Evolutionary conservation across 2,888 invertebrate genomes (phyloP).

Genomic region (Morinoia aosen): DNA sequence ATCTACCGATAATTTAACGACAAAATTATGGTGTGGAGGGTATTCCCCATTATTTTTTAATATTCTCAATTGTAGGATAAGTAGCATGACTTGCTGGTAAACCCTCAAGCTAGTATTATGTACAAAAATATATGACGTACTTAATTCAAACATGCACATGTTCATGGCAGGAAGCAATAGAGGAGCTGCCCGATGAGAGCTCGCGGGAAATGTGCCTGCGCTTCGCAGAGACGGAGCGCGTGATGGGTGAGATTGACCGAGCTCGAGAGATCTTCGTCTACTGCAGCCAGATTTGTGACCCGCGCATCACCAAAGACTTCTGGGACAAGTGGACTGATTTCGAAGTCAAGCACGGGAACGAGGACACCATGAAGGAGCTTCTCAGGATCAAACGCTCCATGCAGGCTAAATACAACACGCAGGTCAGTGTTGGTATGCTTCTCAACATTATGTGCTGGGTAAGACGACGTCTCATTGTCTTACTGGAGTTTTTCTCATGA

Average conservation of each 20-base stretch:
- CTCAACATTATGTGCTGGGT: background rate
- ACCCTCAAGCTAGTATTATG: background rate
- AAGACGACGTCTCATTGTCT: too few species aligned
- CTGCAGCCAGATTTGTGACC: constrained; percentile 99
- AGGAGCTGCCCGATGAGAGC: constrained; percentile 89
- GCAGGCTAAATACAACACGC: constrained; percentile 97
- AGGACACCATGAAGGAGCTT: constrained; percentile 99
- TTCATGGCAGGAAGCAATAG: constrained; percentile 83
- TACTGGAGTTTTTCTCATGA: background rate
- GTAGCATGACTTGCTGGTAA: background rate
- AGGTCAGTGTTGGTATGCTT: constrained; percentile 72
- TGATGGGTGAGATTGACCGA: constrained; percentile 97
- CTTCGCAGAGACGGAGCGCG: constrained; percentile 98
- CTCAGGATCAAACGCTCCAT: constrained; percentile 96
- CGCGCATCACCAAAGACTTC: constrained; percentile 89
- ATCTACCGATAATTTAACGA: background rate
- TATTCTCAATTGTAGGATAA: background rate
- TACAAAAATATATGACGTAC: background rate
- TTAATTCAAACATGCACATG: background rate
- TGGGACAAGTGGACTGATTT: constrained; percentile 99
- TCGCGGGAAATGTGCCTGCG: constrained; percentile 95
- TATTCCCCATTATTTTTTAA: background rate
- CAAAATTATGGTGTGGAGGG: background rate
- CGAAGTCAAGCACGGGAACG: constrained; percentile 98
- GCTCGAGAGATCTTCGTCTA: constrained; percentile 97